phyloP scores from a whole-genome alignment of 2,888 invertebrate species.

The Nysson spinosus region DNA sequence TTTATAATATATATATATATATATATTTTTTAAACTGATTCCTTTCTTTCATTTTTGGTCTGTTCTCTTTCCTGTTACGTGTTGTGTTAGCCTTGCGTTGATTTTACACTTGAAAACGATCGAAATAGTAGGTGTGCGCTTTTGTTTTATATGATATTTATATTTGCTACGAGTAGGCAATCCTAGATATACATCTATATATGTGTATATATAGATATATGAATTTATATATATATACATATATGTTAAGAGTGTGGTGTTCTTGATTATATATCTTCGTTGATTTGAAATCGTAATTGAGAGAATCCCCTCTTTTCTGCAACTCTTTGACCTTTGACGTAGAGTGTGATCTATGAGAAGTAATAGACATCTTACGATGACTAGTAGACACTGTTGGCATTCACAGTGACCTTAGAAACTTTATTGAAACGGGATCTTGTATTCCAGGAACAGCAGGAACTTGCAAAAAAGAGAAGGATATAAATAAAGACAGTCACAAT shows the following conservation, averaged over 20 bases:
- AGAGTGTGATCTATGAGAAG: constrained; percentile 61
- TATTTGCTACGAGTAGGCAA: constrained; percentile 51
- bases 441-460: constrained; percentile 76
- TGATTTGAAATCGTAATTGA: constrained; percentile 50
- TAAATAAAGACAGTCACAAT: constrained; percentile 72
- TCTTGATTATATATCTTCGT: constrained; percentile 36
- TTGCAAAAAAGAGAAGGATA: constrained; percentile 74
- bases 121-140: constrained; percentile 54
- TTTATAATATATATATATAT: too few species aligned
- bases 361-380: constrained; percentile 37
- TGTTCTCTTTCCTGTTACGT: constrained; percentile 37
- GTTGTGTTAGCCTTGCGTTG: constrained; percentile 47
- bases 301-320: constrained; percentile 51
- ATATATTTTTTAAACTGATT: neutral
- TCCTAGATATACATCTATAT: constrained; percentile 26
- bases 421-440: constrained; percentile 67
- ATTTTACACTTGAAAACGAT: constrained; percentile 35
- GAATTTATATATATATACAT: constrained; percentile 13
- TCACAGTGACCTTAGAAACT: constrained; percentile 13
- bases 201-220: too few species aligned
- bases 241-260: constrained; percentile 53
- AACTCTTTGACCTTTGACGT: constrained; percentile 60
- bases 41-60: constrained; percentile 5
- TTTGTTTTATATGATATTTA: constrained; percentile 42
- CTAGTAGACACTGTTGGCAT: constrained; percentile 63